Evolutionary conservation across 1,140 invertebrate species (phyloP), one percentile per base, ranked within the genome.

Genomic region (Leptopilina boulardi): DNA sequence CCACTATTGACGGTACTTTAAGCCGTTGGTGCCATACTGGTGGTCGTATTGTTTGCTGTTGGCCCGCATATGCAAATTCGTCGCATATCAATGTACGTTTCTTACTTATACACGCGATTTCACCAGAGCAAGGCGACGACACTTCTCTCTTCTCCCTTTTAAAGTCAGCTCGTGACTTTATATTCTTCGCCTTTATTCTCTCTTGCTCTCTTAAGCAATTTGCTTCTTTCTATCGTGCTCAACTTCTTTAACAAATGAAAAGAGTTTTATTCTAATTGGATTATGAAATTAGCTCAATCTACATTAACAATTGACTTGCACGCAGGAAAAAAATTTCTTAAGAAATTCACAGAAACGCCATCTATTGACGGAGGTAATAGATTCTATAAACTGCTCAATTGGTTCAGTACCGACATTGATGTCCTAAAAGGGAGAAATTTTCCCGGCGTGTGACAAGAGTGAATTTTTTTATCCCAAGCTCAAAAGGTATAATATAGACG

Each of bases 1-100:
- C 71, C 71, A 41, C 41, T 76, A 78, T 82, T 80, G 78, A 82
- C 70, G 85, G 85, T 87, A 87, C 87, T 87, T 88, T 87, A 87
- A 84, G 87, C 84, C 84, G 78, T 79, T 4, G 83, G 81, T 84
- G 83, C 81, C 84, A 85, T 86, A 86, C 83, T 79, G 82, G 85
- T 85, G 83, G 86, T 86, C 83, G 80, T 84, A 86, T 88, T 85
- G 81, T 83, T 83, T 73, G 76, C 74, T 72, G 23, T 23, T 76
- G 54, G 74, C 74, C 74, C 42, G 73, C 70, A 72, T 76, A 19
- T 51, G 51, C 66, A 26, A 15, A 10, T 74, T 56, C 73, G 44
- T 66, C 59, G 59, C 59, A 66, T 66, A 66, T 66, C 59, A 66
- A 66, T 66, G 59, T 66, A 30, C 59, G 59, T 66, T 66, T 66